These are phyloP conservation scores for Crypturellus tataupa DNA, from an alignment of 2,797 vertebrate species.

Conservation along the genomic window DNA sequence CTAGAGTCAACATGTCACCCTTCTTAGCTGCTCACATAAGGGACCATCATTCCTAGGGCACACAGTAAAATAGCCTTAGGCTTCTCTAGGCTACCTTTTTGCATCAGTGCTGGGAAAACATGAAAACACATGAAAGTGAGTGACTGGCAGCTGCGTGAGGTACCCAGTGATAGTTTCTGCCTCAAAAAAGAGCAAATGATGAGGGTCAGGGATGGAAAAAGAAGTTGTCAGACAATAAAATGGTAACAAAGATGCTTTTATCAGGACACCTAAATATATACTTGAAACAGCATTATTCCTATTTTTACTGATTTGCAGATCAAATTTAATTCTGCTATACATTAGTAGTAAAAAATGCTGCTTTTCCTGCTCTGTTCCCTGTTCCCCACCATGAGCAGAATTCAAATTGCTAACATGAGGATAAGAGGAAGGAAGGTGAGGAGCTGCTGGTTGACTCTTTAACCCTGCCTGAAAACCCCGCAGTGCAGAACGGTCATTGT, in stretches of 20 bases:
- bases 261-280: background rate
- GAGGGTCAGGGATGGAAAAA: background rate
- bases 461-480: background rate
- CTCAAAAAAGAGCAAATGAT: background rate
- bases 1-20: conserved; percentile 56
- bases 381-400: background rate
- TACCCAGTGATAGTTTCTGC: background rate
- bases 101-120: background rate
- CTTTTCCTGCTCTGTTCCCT: background rate
- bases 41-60: conserved; percentile 46
- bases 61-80: conserved; percentile 32
- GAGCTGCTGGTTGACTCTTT: conserved; percentile 33
- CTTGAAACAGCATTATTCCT: background rate
- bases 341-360: background rate
- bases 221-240: background rate
- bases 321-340: background rate
- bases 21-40: conserved; percentile 12
- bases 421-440: conserved; percentile 40
- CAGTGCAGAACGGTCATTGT: background rate
- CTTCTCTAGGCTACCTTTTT: conserved; percentile 1
- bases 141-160: background rate
- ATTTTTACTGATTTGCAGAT: background rate
- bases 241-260: background rate
- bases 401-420: conserved; percentile 8
- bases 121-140: background rate